phyloP scores from a whole-genome alignment of 2,113 vertebrate genomes.

The Forbesichthys papilliferus region DNA sequence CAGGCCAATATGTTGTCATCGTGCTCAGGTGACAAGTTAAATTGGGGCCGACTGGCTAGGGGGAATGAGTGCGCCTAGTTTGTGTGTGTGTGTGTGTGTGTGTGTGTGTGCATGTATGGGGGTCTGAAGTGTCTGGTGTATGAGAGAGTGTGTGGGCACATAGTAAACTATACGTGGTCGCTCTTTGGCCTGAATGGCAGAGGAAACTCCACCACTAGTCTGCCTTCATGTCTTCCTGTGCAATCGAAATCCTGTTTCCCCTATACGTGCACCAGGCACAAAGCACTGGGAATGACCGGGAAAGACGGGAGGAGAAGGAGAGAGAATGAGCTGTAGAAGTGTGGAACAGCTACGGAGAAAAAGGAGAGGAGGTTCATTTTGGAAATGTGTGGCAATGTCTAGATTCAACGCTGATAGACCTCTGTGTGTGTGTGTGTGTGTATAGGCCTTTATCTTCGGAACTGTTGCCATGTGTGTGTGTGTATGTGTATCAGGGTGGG shows the following conservation, averaged over 20 bases:
- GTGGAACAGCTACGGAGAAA: background rate
- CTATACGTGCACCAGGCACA: slow-evolving; percentile 78
- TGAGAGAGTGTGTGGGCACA: slow-evolving; percentile 36
- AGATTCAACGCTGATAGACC: slow-evolving; percentile 33
- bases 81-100: slow-evolving; percentile 4
- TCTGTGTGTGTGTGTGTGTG: background rate
- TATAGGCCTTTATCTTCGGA: slow-evolving; percentile 49
- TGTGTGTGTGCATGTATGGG: slow-evolving; percentile 17
- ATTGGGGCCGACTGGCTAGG: slow-evolving; percentile 47
- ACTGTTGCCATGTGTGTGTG: slow-evolving; percentile 34
- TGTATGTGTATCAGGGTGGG: slow-evolving; percentile 57
- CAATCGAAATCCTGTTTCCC: slow-evolving; percentile 95
- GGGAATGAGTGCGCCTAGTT: slow-evolving; percentile 5
- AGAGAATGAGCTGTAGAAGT: slow-evolving; percentile 61
- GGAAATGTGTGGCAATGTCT: slow-evolving; percentile 16
- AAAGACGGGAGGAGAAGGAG: slow-evolving; percentile 84
- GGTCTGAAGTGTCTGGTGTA: slow-evolving; percentile 22
- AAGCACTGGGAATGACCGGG: slow-evolving; percentile 86
- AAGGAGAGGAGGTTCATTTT: slow-evolving; percentile 17
- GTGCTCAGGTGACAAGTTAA: slow-evolving; percentile 82
- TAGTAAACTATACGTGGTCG: slow-evolving; percentile 74
- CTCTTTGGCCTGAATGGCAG: slow-evolving; percentile 80
- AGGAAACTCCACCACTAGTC: slow-evolving; percentile 97
- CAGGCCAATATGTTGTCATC: slow-evolving; percentile 68
- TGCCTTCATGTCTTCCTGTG: slow-evolving; percentile 97